Base-by-base conservation (phyloP, 2,797 vertebrate species). In the Harpagifer antarcticus region DNA sequence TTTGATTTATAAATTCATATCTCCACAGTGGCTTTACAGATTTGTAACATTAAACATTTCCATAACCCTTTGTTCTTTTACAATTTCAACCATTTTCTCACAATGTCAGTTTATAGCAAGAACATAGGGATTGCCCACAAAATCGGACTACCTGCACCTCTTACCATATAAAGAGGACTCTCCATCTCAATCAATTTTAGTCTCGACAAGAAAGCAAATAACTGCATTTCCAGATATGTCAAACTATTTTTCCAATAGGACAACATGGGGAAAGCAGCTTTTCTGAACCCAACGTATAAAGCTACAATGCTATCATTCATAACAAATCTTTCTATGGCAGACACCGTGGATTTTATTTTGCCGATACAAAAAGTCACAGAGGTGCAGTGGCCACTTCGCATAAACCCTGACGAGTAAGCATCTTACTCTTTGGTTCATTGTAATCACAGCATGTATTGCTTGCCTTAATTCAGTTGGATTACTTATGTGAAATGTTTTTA, bases 391-490 rank as follows among this genome's bases (percentile, higher is more conserved):
- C 23, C 52, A 64, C 27, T 60, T 37, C 19, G 42, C 42, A 55
- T 45, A 6, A 65, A 63, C 23, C 16, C 43, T 64, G 42, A 59
- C 7, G 20, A 69, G 60, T 57, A 7, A 55, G 58, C 65, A 15
- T 49, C 58, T 44, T 45, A 9, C 19, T 44, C 13, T 57, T 42
- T 65, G 43, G 19, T 44, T 27, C 19, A 45, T 57, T 47, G 37
- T 74, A 40, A 48, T 50, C 60, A 53, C 61, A 40, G 73, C 31
- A 48, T 81, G 43, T n/a, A 63, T 69, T 3, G n/a, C 17, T 67
- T 76, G 27, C 56, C 70, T 72, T 62, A 50, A 19, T 60, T 49
- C 17, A 67, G 4, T 42, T n/a, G 10, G 15, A 60, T 64, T 52
- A 42, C 33, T 63, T 44, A 20, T 64, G 13, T 59, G 49, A 33